Percentiles rank a stretch among this genome's conserved stretches.
Conservation (phyloP, 2,113 vertebrate species). For the Corythoichthys haematopterus region DNA sequence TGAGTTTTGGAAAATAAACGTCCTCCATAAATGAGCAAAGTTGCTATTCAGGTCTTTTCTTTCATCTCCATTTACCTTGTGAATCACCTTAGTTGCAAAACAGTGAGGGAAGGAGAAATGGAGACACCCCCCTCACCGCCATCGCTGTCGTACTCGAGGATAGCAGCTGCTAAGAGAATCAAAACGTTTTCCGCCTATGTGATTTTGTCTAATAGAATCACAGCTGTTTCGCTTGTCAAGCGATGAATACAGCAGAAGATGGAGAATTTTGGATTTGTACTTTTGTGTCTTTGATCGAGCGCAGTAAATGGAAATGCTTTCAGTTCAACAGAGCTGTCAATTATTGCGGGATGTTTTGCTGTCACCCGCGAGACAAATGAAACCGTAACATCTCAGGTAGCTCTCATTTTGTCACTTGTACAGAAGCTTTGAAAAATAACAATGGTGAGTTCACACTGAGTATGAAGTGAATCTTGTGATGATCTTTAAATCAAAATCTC, state of each 20-base stretch:
- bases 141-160: neutral
- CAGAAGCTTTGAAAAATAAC: neutral
- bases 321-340: constrained; percentile 32
- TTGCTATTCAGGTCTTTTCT: constrained; percentile 29
- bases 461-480: neutral
- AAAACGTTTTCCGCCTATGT: neutral
- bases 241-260: constrained; percentile 14
- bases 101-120: neutral
- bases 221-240: constrained; percentile 15
- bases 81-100: neutral
- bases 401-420: neutral
- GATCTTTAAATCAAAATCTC: too few species aligned
- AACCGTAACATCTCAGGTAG: constrained; percentile 3
- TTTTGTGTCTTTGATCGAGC: constrained; percentile 32
- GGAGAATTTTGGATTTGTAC: constrained; percentile 13
- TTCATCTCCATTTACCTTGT: constrained; percentile 31
- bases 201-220: constrained; percentile 12
- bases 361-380: constrained; percentile 21
- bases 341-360: constrained; percentile 15
- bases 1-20: constrained; percentile 55
- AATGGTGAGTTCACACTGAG: neutral
- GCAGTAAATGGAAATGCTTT: constrained; percentile 16
- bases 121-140: too few species aligned
- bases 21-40: constrained; percentile 55
- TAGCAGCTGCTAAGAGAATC: neutral